phyloP scores from a whole-genome alignment of 2,888 invertebrate species.

The Cosmopolites sordidus region DNA sequence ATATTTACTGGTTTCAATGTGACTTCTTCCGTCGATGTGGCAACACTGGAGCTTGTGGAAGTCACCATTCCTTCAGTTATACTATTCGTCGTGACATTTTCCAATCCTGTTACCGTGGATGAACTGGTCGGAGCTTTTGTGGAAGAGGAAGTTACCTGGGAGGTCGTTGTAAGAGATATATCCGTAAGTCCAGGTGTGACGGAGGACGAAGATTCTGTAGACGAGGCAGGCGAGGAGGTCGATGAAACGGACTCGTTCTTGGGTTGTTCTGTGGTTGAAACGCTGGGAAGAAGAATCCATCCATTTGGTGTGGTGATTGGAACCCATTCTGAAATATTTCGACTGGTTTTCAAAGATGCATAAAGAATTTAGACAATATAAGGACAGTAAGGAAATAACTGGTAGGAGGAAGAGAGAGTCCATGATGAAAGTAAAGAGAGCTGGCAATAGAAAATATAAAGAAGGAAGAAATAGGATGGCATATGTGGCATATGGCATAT shows the following conservation, averaged over 20 bases:
- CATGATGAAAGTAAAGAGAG: no score
- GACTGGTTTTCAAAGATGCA: slow-evolving; percentile 7
- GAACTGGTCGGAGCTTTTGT: slow-evolving; percentile 13
- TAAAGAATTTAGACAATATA: no score
- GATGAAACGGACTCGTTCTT: slow-evolving; percentile 6
- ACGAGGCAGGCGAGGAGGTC: not conserved
- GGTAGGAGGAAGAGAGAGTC: no score
- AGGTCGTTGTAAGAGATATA: not conserved
- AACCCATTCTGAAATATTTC: slow-evolving; percentile 20
- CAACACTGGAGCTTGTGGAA: not conserved
- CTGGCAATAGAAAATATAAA: no score
- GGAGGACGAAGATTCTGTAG: slow-evolving; percentile 6
- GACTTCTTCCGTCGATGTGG: slow-evolving; percentile 12
- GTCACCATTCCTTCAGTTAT: slow-evolving; percentile 3
- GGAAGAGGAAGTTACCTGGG: slow-evolving; percentile 6
- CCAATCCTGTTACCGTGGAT: slow-evolving; percentile 1
- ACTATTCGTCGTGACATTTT: slow-evolving; percentile 1
- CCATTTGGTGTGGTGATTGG: slow-evolving; percentile 62
- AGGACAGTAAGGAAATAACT: no score
- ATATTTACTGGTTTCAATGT: slow-evolving; percentile 37
- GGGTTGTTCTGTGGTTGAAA: slow-evolving; percentile 25
- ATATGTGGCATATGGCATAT: no score
- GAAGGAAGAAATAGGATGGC: no score
- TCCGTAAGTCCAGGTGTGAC: not conserved
- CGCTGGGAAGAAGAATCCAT: slow-evolving; percentile 58